phyloP scores from a whole-genome alignment of 2,113 vertebrate species.

The Steatornis caripensis region DNA sequence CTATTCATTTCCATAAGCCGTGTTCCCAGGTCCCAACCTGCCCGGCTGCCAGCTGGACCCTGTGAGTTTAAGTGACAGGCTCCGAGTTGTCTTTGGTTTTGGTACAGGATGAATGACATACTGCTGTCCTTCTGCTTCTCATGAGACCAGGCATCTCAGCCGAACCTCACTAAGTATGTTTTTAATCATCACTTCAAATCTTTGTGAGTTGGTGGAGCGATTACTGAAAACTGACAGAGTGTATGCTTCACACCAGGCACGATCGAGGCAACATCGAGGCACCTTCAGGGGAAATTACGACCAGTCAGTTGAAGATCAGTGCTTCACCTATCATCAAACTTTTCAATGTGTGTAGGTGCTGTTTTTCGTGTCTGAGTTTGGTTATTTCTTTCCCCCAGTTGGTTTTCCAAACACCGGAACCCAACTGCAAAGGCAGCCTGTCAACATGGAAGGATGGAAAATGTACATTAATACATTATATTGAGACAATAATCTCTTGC shows the following conservation, averaged over 20 bases:
- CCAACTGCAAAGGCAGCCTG: neutral
- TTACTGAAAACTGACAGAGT: neutral
- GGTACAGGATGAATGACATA: neutral
- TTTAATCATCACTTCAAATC: neutral
- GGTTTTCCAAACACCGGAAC: neutral
- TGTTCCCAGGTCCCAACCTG: neutral
- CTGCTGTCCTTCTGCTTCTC: neutral
- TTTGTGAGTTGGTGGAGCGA: neutral
- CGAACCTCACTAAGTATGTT: neutral
- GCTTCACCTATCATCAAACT: neutral
- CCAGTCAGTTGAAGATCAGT: neutral
- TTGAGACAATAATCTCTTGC: too few relatives aligned
- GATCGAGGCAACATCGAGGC: too few relatives aligned
- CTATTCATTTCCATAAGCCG: neutral
- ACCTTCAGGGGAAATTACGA: neutral
- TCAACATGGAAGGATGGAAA: neutral
- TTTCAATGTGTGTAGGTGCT: rapidly evolving
- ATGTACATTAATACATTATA: too few relatives aligned
- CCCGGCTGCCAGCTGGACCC: neutral
- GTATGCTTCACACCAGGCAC: neutral
- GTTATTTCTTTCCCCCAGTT: neutral
- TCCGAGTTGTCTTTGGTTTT: rapidly evolving
- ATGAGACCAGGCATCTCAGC: neutral
- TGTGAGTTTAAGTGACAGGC: neutral
- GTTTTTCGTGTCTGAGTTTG: neutral